Base-by-base conservation (phyloP, 2,888 invertebrate genomes). In the Drosophila mayaguana region DNA sequence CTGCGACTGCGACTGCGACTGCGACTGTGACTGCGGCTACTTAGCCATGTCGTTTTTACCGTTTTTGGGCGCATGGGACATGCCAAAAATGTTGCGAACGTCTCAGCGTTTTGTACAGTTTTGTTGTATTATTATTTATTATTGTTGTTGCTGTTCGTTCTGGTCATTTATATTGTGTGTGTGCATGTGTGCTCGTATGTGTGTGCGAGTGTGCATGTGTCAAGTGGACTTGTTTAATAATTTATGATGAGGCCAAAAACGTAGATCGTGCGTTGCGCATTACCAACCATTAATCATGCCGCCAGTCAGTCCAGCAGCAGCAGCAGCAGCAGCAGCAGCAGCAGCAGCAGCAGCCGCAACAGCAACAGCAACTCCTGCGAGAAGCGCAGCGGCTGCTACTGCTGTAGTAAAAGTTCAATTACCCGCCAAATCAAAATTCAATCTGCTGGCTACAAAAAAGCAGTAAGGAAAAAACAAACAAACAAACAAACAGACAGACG, bases 371-470 rank as follows among this genome's bases (percentile, higher is more conserved):
- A 22, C 57, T 57, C 45, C 57, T 18, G 63, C 46, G 50, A 38
- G 65, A 64, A 51, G 60, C 54, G n/a, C 56, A 80, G 59, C 48
- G 63, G n/a, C 59, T 48, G 55, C 55, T 55, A 53, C 69, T 62
- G 75, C 63, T 75, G 80, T 85, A 85, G 86, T 86, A 87, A 88
- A 80, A 90, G 89, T 90, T 89, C 90, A 90, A 89, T 90, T 89
- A 90, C 89, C 90, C 90, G 88, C 86, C 89, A 90, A 90, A 89
- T 90, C 89, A 90, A 89, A 90, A 90, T 88, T 89, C 89, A 89
- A 89, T 89, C 86, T 86, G 82, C 82, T 83, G 81, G 74, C 81
- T 40, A 57, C 69, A 71, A 76, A 72, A 79, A 81, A 72, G 57
- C 45, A 61, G 62, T 38, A 68, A 20, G 18, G 12, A 12, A 43